Base-by-base conservation (phyloP, 2,797 vertebrate genomes). In the Pagetopsis macropterus region DNA sequence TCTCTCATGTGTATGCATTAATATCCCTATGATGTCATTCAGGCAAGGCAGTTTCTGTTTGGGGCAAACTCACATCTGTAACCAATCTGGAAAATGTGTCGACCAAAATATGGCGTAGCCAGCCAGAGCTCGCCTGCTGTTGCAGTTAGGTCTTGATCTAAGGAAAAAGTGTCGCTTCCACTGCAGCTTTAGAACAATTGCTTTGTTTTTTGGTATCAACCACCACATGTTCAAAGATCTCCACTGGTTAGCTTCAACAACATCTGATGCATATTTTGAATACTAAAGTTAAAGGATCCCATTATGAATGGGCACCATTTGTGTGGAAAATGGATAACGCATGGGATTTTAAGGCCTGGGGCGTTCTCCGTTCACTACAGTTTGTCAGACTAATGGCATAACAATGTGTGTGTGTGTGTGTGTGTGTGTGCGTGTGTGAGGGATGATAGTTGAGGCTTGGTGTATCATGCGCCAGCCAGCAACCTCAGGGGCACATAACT, bases 41-140 rank as follows among this genome's bases (percentile, higher is more conserved):
- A 68, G 70, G 83, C 82, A 40, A 52, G 46, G 78, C 75, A 16
- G 62, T 83, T 77, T 82, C 76, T 86, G 84, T 90, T 93, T 74
- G 75, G 72, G 83, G 83, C 78, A 65, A 83, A 79, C 66, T 65
- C 84, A 93, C 94, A 95, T 94, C 94, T 95, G 94, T 86, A 90
- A 94, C 84, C 87, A 84, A 94, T 95, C 87, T 85, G 72, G 78
- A 84, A 91, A 86, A 92, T 93, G 92, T 91, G 83, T 89, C 87
- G 87, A 82, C 87, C 82, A 84, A 87, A 93, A 87, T 75, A 83
- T 68, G 69, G 68, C 59, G 74, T 70, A 83, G 83, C 77, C 69
- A 79, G 82, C 75, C 67, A 57, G 65, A 60, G 67, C 73, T 72
- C 55, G 87, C 64, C 79, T 73, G 75, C 66, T 82, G 82, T 52